These are phyloP conservation scores for Leuciscus waleckii DNA, from an alignment of 2,797 vertebrate species.

Conservation along the genomic window DNA sequence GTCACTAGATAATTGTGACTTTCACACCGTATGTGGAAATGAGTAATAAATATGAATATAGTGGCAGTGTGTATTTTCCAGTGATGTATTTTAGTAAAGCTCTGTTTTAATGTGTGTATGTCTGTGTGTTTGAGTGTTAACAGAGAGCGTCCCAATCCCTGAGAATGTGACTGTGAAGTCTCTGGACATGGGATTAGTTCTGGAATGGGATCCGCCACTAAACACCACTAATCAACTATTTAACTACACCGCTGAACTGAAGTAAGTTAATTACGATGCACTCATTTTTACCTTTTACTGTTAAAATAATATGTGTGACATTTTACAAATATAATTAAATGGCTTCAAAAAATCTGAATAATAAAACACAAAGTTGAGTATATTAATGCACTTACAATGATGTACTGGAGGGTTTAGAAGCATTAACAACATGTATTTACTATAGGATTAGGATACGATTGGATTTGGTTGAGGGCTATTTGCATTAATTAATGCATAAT, in stretches of 20 bases:
- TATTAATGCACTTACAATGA: not conserved
- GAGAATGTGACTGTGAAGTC: conserved; percentile 67
- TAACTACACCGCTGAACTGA: conserved; percentile 64
- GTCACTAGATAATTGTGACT: not conserved
- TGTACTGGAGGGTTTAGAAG: not conserved
- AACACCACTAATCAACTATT: not conserved
- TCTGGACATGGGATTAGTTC: conserved; percentile 70
- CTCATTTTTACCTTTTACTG: not conserved
- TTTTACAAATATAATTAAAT: not conserved
- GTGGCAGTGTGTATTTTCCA: not conserved
- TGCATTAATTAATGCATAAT: too few relatives aligned
- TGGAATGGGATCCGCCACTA: conserved; percentile 71
- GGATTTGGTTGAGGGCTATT: too few relatives aligned
- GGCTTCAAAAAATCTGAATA: not conserved
- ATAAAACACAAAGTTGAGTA: not conserved
- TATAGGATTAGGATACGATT: too few relatives aligned
- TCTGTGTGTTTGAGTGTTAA: conserved; percentile 39
- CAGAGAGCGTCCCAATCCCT: conserved; percentile 59
- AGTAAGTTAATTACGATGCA: conserved; percentile 58
- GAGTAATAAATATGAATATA: not conserved
- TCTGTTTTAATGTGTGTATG: not conserved
- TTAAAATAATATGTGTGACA: not conserved
- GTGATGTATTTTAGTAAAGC: not conserved
- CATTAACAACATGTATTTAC: too few relatives aligned
- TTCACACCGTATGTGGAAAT: not conserved